phyloP scores from a whole-genome alignment of 2,888 invertebrate species.

The Charanyca ferruginea region DNA sequence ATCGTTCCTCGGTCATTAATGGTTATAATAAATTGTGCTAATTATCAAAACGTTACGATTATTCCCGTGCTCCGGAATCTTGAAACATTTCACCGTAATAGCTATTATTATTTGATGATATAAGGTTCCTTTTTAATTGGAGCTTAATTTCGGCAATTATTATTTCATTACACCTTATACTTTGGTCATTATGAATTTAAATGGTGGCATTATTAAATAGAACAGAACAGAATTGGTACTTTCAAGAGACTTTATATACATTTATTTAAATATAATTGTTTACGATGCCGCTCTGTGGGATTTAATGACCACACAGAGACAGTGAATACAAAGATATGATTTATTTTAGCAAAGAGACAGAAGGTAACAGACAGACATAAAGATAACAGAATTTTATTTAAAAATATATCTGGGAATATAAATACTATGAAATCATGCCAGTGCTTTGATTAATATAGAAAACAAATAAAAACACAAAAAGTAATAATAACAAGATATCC shows the following conservation, averaged over 20 bases:
- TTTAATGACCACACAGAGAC: background rate
- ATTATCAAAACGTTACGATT: slow-evolving; percentile 54
- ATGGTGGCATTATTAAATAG: background rate
- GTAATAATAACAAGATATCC: too few species aligned
- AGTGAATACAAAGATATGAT: too few species aligned
- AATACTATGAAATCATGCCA: too few species aligned
- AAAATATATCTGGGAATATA: too few species aligned
- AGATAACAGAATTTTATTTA: too few species aligned
- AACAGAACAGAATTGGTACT: too few species aligned
- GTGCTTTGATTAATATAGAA: too few species aligned
- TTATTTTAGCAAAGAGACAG: too few species aligned
- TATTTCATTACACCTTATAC: slow-evolving; percentile 19
- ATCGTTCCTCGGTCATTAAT: slow-evolving; percentile 37
- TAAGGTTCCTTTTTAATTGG: slow-evolving; percentile 26
- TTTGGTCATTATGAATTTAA: slow-evolving; percentile 9
- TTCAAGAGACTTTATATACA: background rate
- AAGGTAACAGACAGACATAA: too few species aligned
- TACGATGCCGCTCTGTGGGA: background rate
- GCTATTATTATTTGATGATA: slow-evolving; percentile 28
- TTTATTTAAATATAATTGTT: background rate
- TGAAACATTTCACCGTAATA: slow-evolving; percentile 38
- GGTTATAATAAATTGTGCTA: slow-evolving; percentile 44
- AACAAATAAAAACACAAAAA: too few species aligned
- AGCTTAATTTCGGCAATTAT: slow-evolving; percentile 22
- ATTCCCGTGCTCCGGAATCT: slow-evolving; percentile 43